phyloP scores from a whole-genome alignment of 2,888 invertebrate genomes.

The Digitonthophagus gazella region DNA sequence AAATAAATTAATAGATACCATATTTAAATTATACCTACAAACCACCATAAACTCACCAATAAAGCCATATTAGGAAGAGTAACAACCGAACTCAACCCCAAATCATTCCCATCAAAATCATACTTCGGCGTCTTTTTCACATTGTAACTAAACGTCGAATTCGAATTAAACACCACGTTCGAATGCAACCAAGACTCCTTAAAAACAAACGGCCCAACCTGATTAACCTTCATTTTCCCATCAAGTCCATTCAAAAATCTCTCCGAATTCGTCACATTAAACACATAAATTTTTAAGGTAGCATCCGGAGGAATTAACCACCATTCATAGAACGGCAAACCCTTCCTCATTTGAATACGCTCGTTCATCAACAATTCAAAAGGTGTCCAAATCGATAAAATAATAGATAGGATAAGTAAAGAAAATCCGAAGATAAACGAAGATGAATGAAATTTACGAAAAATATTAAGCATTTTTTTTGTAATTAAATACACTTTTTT shows the following conservation, averaged over 20 bases:
- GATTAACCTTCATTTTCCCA: constrained; percentile 63
- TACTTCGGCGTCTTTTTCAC: constrained; percentile 59
- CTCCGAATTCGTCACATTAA: constrained; percentile 78
- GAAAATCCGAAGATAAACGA: constrained; percentile 43
- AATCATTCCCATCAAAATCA: constrained; percentile 59
- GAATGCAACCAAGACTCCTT: constrained; percentile 62
- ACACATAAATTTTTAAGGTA: constrained; percentile 68
- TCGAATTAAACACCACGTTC: constrained; percentile 59
- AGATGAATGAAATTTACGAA: background rate
- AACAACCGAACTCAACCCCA: constrained; percentile 60
- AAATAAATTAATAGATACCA: too few relatives aligned
- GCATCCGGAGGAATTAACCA: constrained; percentile 69
- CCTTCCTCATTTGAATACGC: constrained; percentile 62
- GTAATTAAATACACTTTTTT: too few relatives aligned
- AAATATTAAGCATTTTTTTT: too few relatives aligned
- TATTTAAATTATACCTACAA: too few relatives aligned
- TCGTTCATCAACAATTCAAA: constrained; percentile 59
- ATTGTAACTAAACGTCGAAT: constrained; percentile 61
- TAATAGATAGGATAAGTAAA: constrained; percentile 51
- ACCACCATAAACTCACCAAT: constrained; percentile 59
- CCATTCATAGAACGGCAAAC: constrained; percentile 66
- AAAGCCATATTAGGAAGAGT: constrained; percentile 61
- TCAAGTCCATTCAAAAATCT: constrained; percentile 66
- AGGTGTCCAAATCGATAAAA: constrained; percentile 58
- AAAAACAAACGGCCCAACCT: constrained; percentile 78